Base-by-base conservation (phyloP, 2,888 invertebrate genomes). In the Heliconius cydno region DNA sequence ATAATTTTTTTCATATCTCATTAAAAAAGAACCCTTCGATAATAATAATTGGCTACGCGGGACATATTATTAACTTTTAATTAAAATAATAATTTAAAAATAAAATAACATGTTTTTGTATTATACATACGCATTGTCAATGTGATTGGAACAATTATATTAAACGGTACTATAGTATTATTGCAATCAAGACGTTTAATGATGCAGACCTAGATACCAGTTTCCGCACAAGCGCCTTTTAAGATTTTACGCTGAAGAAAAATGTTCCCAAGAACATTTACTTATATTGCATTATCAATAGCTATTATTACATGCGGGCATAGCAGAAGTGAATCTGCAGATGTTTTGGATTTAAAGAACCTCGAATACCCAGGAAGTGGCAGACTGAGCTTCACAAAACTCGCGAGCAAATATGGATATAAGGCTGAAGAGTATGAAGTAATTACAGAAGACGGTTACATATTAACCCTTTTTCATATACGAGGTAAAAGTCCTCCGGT, bases 391-490 rank as follows among this genome's bases (percentile, higher is more conserved):
- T 87, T 87, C 76, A 80, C 79, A 0, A 76, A 84, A 65, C 77
- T 88, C 3, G 81, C 86, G 5, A 41, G 10, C 0, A 84, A 84
- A 76, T 84, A 85, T 76, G 86, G 86, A 1, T 79, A 85, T 52
- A 22, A 13, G 1, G 81, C 85, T 0, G 79, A 81, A 12, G 83
- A 84, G n/a, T 82, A 88, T 68, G 76, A 84, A 3, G 85, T 88
- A 6, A 80, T 78, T 10, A 89, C 89, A 3, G 85, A 88, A 52
- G 90, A 90, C 70, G 88, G 87, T 10, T 90, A 90, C 78, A 85
- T 86, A 6, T 80, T 89, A 12, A 85, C 83, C 5, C 25, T 88
- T 0, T 88, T 84, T 67, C 83, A 85, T 19, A 81, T 90, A 6
- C 84, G 82, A 10, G 88, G 87, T 1, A 82, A 38, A 28, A 81